Base-by-base conservation (phyloP, 1,140 invertebrate species). In the Asbolus verrucosus region DNA sequence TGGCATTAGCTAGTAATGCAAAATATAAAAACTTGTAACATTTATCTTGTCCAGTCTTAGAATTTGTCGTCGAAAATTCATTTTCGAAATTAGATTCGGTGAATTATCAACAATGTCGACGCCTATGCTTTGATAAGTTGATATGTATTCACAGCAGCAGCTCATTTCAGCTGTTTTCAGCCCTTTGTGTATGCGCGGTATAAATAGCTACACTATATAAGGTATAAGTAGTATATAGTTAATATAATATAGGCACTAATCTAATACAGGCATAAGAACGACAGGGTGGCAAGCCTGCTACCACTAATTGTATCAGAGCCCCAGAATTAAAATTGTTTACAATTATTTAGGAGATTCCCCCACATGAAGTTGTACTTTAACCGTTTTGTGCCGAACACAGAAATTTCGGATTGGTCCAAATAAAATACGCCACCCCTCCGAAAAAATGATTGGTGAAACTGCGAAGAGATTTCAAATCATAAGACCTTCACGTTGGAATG, bases 221-320 rank as follows among this genome's bases (percentile, higher is more conserved):
- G 73, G 46, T 73, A 67, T 73, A 71, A 73, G 73, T 74, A 75
- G 74, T 75, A 75, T 54, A 73, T 71, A 62, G 71, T 68, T 18
- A 71, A 61, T 72, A n/a, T n/a, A n/a, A n/a, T n/a, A 67, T 75
- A 77, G 76, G 76, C 76, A 77, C 76, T 77, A 77, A 73, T 77
- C 76, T 77, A 74, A 69, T 41, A 70, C 67, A 75, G 73, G 73
- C 73, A 75, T 75, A 75, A 75, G 73, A 75, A 71, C 50, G 71
- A 74, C 33, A 73, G 68, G 71, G 70, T 72, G 73, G 70, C 70
- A 72, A 67, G 61, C 60, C 65, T 59, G 66, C 67, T 65, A 72
- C 71, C 71, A 72, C 67, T 63, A 65, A 69, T 59, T 65, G 63
- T 70, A 69, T 69, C 18, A 67, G 67, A 54, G 18, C 46, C 21